A percentile compares a stretch with the other conserved stretches of the same genome.
These are phyloP conservation scores for Arrhopalites spinosus DNA, from an alignment of 2,888 invertebrate species.

Conservation along the genomic window DNA sequence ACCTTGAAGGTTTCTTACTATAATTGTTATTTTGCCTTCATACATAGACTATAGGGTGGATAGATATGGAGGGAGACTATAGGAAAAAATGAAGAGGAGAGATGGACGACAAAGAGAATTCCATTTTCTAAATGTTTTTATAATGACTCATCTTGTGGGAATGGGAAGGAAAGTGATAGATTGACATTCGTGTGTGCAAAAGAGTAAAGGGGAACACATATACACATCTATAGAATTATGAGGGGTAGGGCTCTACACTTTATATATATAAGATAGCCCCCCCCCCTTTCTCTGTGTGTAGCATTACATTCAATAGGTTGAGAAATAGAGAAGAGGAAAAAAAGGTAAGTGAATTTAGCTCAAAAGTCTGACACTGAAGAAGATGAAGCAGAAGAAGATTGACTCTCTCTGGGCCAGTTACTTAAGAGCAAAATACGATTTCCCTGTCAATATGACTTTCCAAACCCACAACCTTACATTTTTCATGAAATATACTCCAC, in stretches of 20 bases:
- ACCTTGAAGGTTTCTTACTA: too few species aligned
- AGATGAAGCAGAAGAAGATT: constrained; percentile 5
- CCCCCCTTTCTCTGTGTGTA: too few species aligned
- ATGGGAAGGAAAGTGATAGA: constrained; percentile 17
- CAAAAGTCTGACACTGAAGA: constrained; percentile 9
- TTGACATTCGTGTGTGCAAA: constrained; percentile 23
- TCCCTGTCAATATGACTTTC: constrained; percentile 1
- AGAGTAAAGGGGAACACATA: neutral
- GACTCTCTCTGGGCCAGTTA: constrained; percentile 19
- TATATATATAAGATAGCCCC: too few species aligned
- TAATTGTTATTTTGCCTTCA: too few species aligned
- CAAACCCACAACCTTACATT: neutral
- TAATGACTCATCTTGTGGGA: constrained; percentile 10
- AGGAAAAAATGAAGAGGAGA: too few species aligned
- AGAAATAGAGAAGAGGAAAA: neutral
- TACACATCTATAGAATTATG: too few species aligned
- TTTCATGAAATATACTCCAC: neutral
- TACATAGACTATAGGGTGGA: too few species aligned
- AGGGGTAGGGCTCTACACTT: too few species aligned
- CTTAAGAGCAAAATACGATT: constrained; percentile 13
- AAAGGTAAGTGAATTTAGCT: constrained; percentile 19
- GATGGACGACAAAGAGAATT: neutral
- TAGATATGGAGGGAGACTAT: too few species aligned
- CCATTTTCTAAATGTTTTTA: constrained; percentile 7
- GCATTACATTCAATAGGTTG: neutral